Evolutionary conservation across 2,888 invertebrate genomes (phyloP).

Genomic region (Melipona bicolor): DNA sequence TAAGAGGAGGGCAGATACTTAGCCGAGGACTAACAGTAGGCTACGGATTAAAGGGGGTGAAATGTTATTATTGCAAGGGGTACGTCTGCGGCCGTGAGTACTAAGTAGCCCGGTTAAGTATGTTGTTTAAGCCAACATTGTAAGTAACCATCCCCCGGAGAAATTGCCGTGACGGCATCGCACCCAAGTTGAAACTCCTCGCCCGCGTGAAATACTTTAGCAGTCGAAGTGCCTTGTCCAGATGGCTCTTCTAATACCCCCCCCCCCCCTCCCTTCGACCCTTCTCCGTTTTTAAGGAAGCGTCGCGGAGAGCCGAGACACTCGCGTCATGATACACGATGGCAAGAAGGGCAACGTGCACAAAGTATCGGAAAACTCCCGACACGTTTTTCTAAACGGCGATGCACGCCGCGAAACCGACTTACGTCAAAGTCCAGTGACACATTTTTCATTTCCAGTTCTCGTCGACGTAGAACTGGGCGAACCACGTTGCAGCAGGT

Average conservation of each 20-base stretch:
- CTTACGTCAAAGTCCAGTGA: background rate
- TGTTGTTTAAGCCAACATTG: constrained; percentile 84
- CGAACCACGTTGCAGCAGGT: no score
- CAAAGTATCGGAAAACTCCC: constrained; percentile 51
- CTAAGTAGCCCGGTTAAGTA: constrained; percentile 84
- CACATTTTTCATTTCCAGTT: background rate
- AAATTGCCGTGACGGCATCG: constrained; percentile 76
- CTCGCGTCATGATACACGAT: constrained; percentile 60
- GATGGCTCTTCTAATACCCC: constrained; percentile 61
- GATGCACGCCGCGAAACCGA: constrained; percentile 7
- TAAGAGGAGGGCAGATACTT: constrained; percentile 78
- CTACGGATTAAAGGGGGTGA: constrained; percentile 82
- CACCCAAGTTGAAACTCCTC: constrained; percentile 69
- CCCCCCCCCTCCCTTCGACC: no score
- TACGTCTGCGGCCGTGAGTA: constrained; percentile 78
- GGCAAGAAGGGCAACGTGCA: constrained; percentile 13
- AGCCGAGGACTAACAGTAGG: constrained; percentile 80
- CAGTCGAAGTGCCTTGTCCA: constrained; percentile 60
- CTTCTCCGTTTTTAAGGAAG: constrained; percentile 41
- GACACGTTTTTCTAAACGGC: constrained; percentile 13
- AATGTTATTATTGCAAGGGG: constrained; percentile 84
- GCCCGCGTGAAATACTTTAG: constrained; percentile 67
- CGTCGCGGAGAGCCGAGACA: constrained; percentile 40
- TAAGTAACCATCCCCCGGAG: constrained; percentile 81
- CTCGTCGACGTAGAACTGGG: background rate